Conservation (phyloP, 2,888 invertebrate genomes). For the Polydrusus pterygomalis region DNA sequence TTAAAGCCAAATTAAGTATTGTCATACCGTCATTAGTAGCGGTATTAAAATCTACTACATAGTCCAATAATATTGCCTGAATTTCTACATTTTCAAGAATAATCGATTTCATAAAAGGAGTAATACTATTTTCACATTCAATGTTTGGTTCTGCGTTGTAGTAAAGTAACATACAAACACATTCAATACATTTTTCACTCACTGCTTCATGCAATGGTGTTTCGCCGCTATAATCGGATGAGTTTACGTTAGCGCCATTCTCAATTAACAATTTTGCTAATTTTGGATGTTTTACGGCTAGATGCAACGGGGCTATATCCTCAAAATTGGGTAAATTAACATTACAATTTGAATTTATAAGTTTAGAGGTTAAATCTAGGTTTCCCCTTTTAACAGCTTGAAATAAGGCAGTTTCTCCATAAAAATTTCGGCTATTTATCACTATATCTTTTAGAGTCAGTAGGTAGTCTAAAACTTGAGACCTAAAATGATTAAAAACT, state of each 20-base stretch:
- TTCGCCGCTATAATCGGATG: slow-evolving; percentile 58
- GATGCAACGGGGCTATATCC: slow-evolving; percentile 61
- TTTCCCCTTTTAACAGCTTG: slow-evolving; percentile 57
- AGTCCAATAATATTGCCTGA: slow-evolving; percentile 59
- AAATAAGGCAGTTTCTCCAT: slow-evolving; percentile 61
- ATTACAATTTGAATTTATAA: slow-evolving; percentile 61
- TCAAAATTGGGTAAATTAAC: slow-evolving; percentile 60
- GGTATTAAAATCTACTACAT: slow-evolving; percentile 60
- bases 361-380: slow-evolving; percentile 51
- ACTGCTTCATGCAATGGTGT: slow-evolving; percentile 63
- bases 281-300: slow-evolving; percentile 57
- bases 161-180: slow-evolving; percentile 63
- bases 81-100: slow-evolving; percentile 53
- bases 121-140: slow-evolving; percentile 55
- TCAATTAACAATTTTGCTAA: slow-evolving; percentile 59
- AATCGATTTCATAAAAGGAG: slow-evolving; percentile 62
- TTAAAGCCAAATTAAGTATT: slow-evolving; percentile 59
- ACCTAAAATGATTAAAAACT: slow-evolving; percentile 56
- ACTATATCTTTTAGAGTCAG: slow-evolving; percentile 57
- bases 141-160: slow-evolving; percentile 63
- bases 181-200: slow-evolving; percentile 55
- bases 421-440: slow-evolving; percentile 61
- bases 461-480: slow-evolving; percentile 59
- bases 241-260: slow-evolving; percentile 62
- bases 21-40: slow-evolving; percentile 56